These are phyloP conservation scores for Micromesistius poutassou DNA, from an alignment of 2,797 vertebrate genomes.

Conservation along the genomic window DNA sequence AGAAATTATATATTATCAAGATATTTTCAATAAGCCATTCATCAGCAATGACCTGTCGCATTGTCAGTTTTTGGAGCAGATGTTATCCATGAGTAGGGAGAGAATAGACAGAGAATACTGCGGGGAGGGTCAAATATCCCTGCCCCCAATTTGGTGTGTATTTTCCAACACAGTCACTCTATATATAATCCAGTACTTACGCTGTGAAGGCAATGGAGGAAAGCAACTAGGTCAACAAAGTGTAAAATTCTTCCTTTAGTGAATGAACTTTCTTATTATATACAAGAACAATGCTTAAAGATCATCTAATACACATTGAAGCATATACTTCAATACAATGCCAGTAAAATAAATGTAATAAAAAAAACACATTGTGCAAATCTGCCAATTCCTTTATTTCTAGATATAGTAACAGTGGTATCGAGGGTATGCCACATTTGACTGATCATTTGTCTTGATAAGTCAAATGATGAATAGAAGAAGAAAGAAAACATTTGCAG, in stretches of 20 bases:
- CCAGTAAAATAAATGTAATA: neutral
- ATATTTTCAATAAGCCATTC: neutral
- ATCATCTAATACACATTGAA: neutral
- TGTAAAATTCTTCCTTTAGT: neutral
- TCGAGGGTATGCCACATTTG: neutral
- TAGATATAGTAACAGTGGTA: neutral
- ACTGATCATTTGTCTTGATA: neutral
- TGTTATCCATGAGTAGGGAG: neutral
- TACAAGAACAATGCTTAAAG: neutral
- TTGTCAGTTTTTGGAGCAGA: neutral
- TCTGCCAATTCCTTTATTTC: neutral
- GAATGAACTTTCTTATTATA: neutral
- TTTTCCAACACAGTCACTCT: slow-evolving; percentile 14
- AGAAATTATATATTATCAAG: neutral
- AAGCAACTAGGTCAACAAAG: neutral
- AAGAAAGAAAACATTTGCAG: too few species aligned
- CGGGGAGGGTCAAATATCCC: slow-evolving; percentile 6
- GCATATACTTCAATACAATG: neutral
- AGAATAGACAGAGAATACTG: neutral
- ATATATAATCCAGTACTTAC: slow-evolving; percentile 7
- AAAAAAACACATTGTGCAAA: neutral
- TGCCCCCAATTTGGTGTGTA: neutral
- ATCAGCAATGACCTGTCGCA: neutral
- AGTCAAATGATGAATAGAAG: neutral
- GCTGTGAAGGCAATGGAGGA: neutral